Evolutionary conservation across 2,113 vertebrate genomes (phyloP), one percentile per base, ranked within the genome.

Genomic region (Sterna hirundo): DNA sequence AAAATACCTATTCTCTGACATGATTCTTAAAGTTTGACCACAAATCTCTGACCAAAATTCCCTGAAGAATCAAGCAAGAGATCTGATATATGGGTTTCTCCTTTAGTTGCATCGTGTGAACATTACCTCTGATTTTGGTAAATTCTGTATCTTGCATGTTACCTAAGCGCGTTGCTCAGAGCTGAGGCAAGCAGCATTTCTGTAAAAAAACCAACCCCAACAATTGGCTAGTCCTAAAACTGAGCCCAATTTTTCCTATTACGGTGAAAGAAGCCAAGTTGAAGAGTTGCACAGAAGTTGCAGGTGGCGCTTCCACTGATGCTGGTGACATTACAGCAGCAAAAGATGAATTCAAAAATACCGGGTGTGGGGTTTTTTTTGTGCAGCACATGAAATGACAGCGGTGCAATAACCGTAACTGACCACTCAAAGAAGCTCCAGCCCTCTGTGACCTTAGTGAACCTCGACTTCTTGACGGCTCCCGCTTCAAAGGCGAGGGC

Each of bases 401-500:
- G n/a, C 51, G 17, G 36, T 13, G 27, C 32, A 19, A 6, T 4
- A 49, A n/a, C n/a, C 13, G 7, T 18, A 85, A 64, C 29, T 3
- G 38, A 42, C 27, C 26, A 9, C 21, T 18, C 38, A 22, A 9
- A 21, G 13, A 34, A n/a, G 52, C 44, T 42, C 51, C 61, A 49
- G 46, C 8, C 30, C 47, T 3, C 15, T 5, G 5, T 27, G 47
- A 83, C 82, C 89, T 78, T 12, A 26, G 0, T 10, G 57, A 82
- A 23, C 76, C 57, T 32, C 30, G 80, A 38, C 44, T 61, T 21
- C 38, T 20, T 5, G 38, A 16, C 27, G 4, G 21, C 40, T 68
- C 36, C 38, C 5, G 13, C 4, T 6, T 23, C 1, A 1, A 12
- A 34, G 1, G 2, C 5, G 14, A 40, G 42, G 54, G 70, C 79